Conservation (phyloP, 2,888 invertebrate genomes). For the Rotaria sp. region DNA sequence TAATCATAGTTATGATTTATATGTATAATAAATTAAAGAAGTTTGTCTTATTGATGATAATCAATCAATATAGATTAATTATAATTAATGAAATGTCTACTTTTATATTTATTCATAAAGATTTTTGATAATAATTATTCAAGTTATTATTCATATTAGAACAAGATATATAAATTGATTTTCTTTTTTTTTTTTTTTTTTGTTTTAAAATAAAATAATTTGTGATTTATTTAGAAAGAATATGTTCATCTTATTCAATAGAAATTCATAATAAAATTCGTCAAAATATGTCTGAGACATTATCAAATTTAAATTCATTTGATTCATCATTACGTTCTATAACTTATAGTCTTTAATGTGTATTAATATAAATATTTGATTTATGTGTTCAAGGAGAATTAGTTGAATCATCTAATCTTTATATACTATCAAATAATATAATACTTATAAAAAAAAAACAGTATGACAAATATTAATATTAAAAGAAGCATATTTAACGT, state of each 20-base stretch:
- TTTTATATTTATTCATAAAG: constrained; percentile 90
- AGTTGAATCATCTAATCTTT: constrained; percentile 86
- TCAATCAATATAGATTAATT: constrained; percentile 87
- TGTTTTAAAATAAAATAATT: too few species aligned
- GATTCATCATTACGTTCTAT: constrained; percentile 90
- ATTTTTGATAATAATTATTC: constrained; percentile 93
- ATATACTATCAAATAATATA: constrained; percentile 95
- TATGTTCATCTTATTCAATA: constrained; percentile 67
- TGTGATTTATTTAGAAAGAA: too few species aligned
- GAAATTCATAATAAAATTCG: constrained; percentile 93
- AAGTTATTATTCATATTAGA: constrained; percentile 89
- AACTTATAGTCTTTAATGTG: constrained; percentile 91
- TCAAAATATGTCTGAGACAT: constrained; percentile 91
- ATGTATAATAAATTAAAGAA: constrained; percentile 95
- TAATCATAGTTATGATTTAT: constrained; percentile 92
- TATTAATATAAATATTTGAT: constrained; percentile 89
- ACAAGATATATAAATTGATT: too few species aligned
- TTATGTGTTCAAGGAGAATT: constrained; percentile 92
- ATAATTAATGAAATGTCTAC: constrained; percentile 91
- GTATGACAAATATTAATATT: constrained; percentile 88
- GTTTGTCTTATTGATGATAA: constrained; percentile 74
- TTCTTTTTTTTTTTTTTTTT: too few species aligned
- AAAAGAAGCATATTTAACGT: constrained; percentile 87
- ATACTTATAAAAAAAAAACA: constrained; percentile 93
- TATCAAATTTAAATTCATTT: constrained; percentile 86